phyloP scores from a whole-genome alignment of 2,888 invertebrate genomes.

The Gerris lacustris region DNA sequence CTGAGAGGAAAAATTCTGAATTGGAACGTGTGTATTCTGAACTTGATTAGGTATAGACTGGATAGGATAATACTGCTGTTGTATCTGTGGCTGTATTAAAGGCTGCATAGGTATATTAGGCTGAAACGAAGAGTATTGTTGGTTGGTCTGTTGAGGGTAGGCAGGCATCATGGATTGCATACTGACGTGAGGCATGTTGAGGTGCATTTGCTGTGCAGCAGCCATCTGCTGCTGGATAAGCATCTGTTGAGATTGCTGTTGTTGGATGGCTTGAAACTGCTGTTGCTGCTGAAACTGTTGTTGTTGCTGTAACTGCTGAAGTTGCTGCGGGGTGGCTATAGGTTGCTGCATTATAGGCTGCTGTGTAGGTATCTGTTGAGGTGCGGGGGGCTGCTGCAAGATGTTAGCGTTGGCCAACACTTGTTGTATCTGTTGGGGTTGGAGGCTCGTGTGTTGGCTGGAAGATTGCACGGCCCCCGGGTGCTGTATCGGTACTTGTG shows the following conservation, averaged over 20 bases:
- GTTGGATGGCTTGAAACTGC: constrained; percentile 31
- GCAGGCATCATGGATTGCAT: not conserved
- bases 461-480: constrained; percentile 27
- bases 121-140: constrained; percentile 19
- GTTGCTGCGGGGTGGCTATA: constrained; percentile 41
- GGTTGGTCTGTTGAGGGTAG: not conserved
- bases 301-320: constrained; percentile 32
- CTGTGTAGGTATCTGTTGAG: constrained; percentile 31
- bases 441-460: constrained; percentile 33
- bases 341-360: constrained; percentile 38
- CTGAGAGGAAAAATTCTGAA: constrained; percentile 26
- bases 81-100: constrained; percentile 32
- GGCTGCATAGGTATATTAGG: constrained; percentile 25
- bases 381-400: constrained; percentile 34
- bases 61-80: constrained; percentile 39
- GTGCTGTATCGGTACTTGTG: constrained; percentile 30
- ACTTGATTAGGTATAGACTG: constrained; percentile 38
- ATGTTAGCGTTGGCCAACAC: constrained; percentile 30
- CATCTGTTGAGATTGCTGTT: constrained; percentile 42
- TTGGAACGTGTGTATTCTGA: constrained; percentile 15
- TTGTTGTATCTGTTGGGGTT: constrained; percentile 35
- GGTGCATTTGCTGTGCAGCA: constrained; percentile 18
- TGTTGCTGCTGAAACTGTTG: constrained; percentile 33
- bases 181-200: not conserved
- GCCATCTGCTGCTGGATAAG: constrained; percentile 22